These are phyloP conservation scores for Sarcophaga caerulescens DNA, from an alignment of 2,888 invertebrate genomes.

Conservation along the genomic window DNA sequence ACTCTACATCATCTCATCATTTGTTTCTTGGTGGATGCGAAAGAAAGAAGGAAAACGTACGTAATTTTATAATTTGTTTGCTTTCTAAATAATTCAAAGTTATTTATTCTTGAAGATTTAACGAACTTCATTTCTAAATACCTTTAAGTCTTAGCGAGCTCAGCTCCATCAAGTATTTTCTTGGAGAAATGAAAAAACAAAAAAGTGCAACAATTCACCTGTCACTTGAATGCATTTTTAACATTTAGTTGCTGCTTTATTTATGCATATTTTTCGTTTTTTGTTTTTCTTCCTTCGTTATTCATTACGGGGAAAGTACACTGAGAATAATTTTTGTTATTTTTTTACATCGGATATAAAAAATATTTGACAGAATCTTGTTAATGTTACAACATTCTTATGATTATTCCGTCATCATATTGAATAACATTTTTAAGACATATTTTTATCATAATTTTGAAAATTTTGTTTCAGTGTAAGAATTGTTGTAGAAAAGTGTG, in stretches of 20 bases:
- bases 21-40: neutral
- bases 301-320: too few relatives aligned
- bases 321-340: too few relatives aligned
- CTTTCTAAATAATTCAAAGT: neutral
- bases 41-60: neutral
- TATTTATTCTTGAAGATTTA: neutral
- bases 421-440: too few relatives aligned
- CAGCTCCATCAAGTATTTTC: conserved; percentile 18
- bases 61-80: conserved; percentile 4
- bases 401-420: too few relatives aligned
- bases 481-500: neutral
- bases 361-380: too few relatives aligned
- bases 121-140: conserved; percentile 40
- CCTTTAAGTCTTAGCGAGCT: conserved; percentile 20
- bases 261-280: neutral
- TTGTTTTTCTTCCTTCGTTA: conserved; percentile 3
- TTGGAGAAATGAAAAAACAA: neutral
- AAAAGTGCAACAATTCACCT: conserved; percentile 32
- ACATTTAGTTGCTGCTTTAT: conserved; percentile 26
- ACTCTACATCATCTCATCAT: too few relatives aligned
- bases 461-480: too few relatives aligned
- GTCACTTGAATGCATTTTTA: conserved; percentile 22
- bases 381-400: too few relatives aligned
- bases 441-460: too few relatives aligned
- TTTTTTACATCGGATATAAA: too few relatives aligned